A percentile compares a stretch with the other conserved stretches of the same genome.
phyloP scores from a whole-genome alignment of 2,113 vertebrate species.

The Empidonax alnorum region DNA sequence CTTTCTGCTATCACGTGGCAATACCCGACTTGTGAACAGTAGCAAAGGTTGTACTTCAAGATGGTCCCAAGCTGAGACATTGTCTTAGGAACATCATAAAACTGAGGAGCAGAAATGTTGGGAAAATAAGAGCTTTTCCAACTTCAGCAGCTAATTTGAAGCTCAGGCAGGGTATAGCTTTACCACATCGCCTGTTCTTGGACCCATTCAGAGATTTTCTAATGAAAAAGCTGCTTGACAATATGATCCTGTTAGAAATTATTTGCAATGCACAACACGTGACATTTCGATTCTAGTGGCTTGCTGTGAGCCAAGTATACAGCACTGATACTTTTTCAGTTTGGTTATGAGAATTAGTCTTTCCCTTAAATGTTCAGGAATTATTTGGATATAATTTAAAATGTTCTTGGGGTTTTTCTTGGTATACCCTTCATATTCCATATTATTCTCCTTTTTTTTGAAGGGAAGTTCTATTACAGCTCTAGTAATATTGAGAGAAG shows the following conservation, averaged over 20 bases:
- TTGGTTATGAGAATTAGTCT: not conserved
- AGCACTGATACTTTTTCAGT: not conserved
- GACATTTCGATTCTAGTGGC: not conserved
- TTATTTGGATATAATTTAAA: not conserved
- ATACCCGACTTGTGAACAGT: not conserved
- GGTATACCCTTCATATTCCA: not conserved
- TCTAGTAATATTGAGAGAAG: not conserved
- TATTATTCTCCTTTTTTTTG: not conserved
- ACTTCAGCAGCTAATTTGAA: not conserved
- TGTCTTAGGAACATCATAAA: not conserved
- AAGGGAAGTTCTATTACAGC: not conserved
- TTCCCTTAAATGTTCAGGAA: not conserved
- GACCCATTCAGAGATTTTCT: not conserved
- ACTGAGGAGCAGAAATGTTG: not conserved
- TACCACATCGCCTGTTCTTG: not conserved
- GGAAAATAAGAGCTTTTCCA: not conserved
- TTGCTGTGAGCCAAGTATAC: not conserved
- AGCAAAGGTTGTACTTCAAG: not conserved
- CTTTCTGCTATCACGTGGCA: not conserved
- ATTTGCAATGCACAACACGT: not conserved
- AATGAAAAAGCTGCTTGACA: not conserved
- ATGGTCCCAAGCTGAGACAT: not conserved
- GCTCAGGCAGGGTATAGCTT: not conserved
- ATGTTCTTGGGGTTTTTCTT: not conserved
- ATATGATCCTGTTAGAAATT: not conserved